Base-by-base conservation (phyloP, 2,888 invertebrate species). In the Stomorhina lunata region DNA sequence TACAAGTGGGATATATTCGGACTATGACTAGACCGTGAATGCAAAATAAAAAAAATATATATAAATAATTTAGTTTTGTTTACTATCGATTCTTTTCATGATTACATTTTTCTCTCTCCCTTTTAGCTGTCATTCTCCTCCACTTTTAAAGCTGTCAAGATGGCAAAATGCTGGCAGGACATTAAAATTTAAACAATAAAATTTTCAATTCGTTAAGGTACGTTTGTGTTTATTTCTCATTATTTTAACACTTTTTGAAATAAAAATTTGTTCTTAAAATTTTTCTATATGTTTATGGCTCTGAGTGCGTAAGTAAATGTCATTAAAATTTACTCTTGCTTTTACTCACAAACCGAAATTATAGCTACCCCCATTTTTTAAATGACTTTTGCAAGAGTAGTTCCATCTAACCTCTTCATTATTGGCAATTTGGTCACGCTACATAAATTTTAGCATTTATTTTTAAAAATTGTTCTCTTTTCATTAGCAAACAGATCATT, bases 141-240 rank as follows among this genome's bases (percentile, higher is more conserved):
- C 22, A 37, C 15, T n/a, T n/a, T n/a, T n/a, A 34, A 37, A 76
- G 50, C 50, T 61, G 43, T 34, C 53, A 55, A 25, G 20, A 34
- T 15, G 43, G 22, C 15, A 40, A 71, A 61, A 69, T 50, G 45
- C 50, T 45, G 57, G 12, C 75, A 83, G 66, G 66, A 78, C 76
- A 72, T 78, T 65, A 63, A 80, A 72, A 73, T 83, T 59, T 75
- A 48, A 69, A 84, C 84, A 83, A 81, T 75, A 84, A 88, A 88
- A 88, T 87, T 87, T 87, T 85, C 87, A 85, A 88, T 88, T 88
- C 86, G 88, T 84, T 85, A 83, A 85, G 88, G 69, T 75, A 63
- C 80, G 73, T 68, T 65, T 72, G 27, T 68, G 75, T 71, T 37
- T 63, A 68, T 59, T 75, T 71, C 68, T 71, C 34, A 66, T 73